These are phyloP conservation scores for Papilio aristodemus DNA, from an alignment of 1,140 invertebrate genomes.

Conservation along the genomic window DNA sequence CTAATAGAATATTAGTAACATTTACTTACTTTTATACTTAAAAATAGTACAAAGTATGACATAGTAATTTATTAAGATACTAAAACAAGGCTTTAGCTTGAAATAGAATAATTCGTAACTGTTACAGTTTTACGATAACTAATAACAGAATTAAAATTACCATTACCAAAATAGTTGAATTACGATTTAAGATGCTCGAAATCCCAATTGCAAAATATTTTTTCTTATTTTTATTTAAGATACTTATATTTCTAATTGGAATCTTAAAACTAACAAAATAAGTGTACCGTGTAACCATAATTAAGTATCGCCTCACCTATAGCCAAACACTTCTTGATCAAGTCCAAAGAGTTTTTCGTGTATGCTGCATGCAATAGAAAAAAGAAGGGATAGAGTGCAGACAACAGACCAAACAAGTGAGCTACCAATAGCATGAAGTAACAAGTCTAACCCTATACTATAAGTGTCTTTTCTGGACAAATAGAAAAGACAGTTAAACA, in stretches of 20 bases:
- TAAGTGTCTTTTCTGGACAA: not conserved
- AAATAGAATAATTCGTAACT: too few relatives aligned
- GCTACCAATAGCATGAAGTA: conserved; percentile 37
- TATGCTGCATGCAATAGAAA: conserved; percentile 85
- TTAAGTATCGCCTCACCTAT: conserved; percentile 82
- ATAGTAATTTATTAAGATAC: too few relatives aligned
- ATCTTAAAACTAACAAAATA: not conserved
- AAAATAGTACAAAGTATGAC: too few relatives aligned
- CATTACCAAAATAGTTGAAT: too few relatives aligned
- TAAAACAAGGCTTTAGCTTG: too few relatives aligned
- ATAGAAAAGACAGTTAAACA: not conserved
- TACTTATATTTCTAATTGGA: not conserved
- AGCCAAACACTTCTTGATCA: conserved; percentile 86
- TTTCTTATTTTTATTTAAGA: not conserved
- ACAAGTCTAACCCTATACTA: conserved; percentile 14
- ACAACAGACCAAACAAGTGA: conserved; percentile 47
- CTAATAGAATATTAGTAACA: too few relatives aligned
- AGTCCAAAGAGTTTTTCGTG: conserved; percentile 88
- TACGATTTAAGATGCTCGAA: too few relatives aligned
- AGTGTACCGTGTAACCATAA: conserved; percentile 4
- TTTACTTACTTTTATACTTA: too few relatives aligned
- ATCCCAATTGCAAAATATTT: not conserved
- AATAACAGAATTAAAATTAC: too few relatives aligned
- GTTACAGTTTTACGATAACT: too few relatives aligned
- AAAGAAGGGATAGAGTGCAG: conserved; percentile 72